Conservation (phyloP, 2,888 invertebrate genomes). For the Hirtodrosophila cameraria region DNA sequence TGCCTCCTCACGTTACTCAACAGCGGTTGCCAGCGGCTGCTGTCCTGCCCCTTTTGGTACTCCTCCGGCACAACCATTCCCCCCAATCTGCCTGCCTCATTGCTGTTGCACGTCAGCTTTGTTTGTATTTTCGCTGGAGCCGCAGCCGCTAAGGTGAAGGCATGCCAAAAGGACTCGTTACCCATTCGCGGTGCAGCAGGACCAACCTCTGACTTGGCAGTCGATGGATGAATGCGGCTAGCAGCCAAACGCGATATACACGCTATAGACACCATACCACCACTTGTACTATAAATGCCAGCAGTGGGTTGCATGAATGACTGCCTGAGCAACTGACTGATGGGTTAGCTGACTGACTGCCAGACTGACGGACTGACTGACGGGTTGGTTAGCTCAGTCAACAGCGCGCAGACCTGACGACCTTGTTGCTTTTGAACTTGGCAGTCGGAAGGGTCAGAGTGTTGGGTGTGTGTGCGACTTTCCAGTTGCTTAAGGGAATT, state of each 20-base stretch:
- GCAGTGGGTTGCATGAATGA: conserved; percentile 39
- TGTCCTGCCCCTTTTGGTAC: neutral
- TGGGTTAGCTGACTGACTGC: conserved; percentile 13
- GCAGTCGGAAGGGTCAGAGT: conserved; percentile 26
- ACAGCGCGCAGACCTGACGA: conserved; percentile 34
- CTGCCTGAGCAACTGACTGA: conserved; percentile 30
- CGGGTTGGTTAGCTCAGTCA: conserved; percentile 32
- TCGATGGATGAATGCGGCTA: conserved; percentile 51
- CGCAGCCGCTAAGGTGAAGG: conserved; percentile 52
- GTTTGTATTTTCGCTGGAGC: conserved; percentile 29
- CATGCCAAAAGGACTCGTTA: conserved; percentile 58
- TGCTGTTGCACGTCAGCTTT: conserved; percentile 54
- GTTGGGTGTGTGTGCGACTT: conserved; percentile 16
- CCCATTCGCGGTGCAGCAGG: conserved; percentile 38
- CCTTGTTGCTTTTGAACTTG: conserved; percentile 64
- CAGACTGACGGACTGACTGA: conserved; percentile 30
- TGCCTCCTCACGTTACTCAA: conserved; percentile 26
- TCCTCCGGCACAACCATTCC: too few relatives aligned
- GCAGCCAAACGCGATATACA: conserved; percentile 23
- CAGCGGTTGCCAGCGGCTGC: conserved; percentile 7
- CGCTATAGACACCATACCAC: conserved; percentile 14
- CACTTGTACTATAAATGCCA: conserved; percentile 27
- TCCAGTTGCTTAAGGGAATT: conserved; percentile 44
- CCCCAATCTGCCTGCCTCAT: conserved; percentile 6
- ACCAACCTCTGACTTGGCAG: conserved; percentile 44